Base-by-base conservation (phyloP, 2,797 vertebrate species). In the Cichlasoma orientale region DNA sequence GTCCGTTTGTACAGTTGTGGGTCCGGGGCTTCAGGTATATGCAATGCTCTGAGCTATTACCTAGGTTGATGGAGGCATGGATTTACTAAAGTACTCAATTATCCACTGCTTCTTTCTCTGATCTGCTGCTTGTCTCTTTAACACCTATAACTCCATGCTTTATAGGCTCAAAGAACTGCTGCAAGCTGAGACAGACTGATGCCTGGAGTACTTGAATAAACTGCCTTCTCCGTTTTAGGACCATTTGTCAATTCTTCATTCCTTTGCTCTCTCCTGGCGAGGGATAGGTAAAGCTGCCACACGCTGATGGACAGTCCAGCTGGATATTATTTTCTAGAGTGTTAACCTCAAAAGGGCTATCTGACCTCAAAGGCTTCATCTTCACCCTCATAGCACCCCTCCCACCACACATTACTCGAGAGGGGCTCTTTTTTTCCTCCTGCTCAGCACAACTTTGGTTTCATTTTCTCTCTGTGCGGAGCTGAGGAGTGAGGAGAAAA, bases 191-290 rank as follows among this genome's bases (percentile, higher is more conserved):
- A 86, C 88, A 93, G 92, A 95, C 83, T 90, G 92, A 95, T 94
- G 94, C 88, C 90, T 89, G 70, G 80, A 84, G 92, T 84, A 81
- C 82, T 81, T 86, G 89, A 94, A 95, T 94, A 91, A 94, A 95
- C 93, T 94, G 92, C 93, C 87, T 87, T 90, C 85, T 80, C 85
- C 29, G 77, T 92, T 89, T 93, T 89, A 56, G 31, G 80, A 77
- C 93, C 91, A 95, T 95, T 94, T 92, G 87, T 95, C 95, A 95
- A 91, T 91, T 94, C 90, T 93, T 93, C 92, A 93, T 95, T 94
- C 89, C 88, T 91, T 79, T 38, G 74, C 84, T 84, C 82, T 83
- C 80, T 74, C 76, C 86, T 88, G 78, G 89, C 75, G 14, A 41
- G 86, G 78, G 82, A 89, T 85, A 85, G 81, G 89, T 87, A 84